Conservation (phyloP, 1,140 invertebrate genomes). For the Eurosta solidaginis region DNA sequence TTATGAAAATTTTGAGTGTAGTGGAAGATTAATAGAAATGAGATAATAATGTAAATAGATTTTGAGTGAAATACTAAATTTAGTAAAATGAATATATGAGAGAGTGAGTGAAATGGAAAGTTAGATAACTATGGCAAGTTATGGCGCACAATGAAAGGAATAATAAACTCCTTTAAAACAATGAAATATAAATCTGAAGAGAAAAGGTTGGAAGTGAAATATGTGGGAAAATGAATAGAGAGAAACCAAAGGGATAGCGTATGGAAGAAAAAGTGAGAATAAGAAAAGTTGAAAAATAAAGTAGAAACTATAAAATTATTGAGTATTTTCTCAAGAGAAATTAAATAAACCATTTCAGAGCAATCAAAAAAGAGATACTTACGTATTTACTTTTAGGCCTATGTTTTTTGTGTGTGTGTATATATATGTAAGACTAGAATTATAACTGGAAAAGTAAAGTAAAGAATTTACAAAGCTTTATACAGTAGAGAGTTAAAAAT, state of each 20-base stretch:
- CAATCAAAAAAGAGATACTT: background rate
- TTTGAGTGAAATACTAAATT: background rate
- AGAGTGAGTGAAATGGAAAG: background rate
- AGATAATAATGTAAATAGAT: background rate
- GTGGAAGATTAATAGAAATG: no score
- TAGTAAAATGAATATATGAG: background rate
- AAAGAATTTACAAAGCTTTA: slow-evolving; percentile 2
- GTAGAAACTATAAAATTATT: background rate
- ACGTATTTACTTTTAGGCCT: background rate
- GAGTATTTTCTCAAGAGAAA: slow-evolving; percentile 13
- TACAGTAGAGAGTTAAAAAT: background rate
- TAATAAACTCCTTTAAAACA: slow-evolving; percentile 43
- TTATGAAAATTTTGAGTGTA: background rate
- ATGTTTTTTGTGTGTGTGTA: background rate
- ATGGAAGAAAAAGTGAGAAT: background rate
- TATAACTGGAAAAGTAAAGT: slow-evolving; percentile 14
- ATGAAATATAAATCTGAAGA: slow-evolving; percentile 7
- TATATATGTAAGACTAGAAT: slow-evolving; percentile 37
- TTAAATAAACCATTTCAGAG: background rate
- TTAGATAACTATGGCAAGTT: slow-evolving; percentile 57
- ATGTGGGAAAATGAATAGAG: background rate
- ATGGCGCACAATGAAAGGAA: slow-evolving; percentile 56
- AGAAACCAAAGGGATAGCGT: background rate
- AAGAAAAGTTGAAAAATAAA: background rate
- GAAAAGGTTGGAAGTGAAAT: background rate